Conservation (phyloP, 2,888 invertebrate genomes). For the Callinectes sapidus region DNA sequence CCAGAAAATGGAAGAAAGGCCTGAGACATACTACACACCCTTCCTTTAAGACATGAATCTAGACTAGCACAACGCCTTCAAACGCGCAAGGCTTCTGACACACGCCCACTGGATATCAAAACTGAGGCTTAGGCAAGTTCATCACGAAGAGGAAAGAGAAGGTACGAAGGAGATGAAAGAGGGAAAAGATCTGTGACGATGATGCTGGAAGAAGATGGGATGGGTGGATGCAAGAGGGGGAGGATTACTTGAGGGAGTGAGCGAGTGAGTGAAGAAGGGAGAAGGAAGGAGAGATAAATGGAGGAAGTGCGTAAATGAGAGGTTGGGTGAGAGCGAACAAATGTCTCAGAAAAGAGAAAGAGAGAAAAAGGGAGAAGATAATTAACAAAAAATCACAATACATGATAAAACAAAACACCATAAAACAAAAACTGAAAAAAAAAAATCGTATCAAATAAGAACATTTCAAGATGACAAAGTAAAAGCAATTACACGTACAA, state of each 20-base stretch:
- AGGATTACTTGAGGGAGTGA: neutral
- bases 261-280: neutral
- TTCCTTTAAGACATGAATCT: neutral
- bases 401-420: neutral
- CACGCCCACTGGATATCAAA: neutral
- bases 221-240: neutral
- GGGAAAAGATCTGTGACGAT: neutral
- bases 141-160: neutral
- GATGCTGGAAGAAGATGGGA: neutral
- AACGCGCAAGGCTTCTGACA: neutral
- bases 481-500: slow-evolving; percentile 17
- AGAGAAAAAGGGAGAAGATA: neutral
- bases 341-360: neutral
- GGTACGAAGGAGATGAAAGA: neutral
- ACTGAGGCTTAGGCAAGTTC: neutral
- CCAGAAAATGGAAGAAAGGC: no score
- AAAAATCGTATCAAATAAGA: neutral
- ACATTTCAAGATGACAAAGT: neutral
- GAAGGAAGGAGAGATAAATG: neutral
- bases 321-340: neutral
- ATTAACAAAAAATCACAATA: neutral
- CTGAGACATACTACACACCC: neutral
- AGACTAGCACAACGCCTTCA: neutral
- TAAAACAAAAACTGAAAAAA: neutral
- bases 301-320: neutral